Conservation (phyloP, 2,113 vertebrate genomes). For the Oryzias celebensis region DNA sequence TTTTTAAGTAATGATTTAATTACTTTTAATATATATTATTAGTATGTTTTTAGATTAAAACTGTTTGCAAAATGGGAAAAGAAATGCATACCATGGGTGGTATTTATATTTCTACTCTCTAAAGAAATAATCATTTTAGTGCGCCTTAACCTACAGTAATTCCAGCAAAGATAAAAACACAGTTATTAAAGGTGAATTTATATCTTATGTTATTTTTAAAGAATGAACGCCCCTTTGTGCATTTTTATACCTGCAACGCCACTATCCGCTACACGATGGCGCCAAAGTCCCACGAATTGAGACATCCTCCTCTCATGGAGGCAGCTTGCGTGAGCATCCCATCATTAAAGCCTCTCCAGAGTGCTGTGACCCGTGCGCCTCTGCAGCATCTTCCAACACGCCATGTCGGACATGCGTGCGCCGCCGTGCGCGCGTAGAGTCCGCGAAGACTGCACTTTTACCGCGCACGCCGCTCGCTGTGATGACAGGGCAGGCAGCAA, state of each 20-base stretch:
- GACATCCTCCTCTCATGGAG: not conserved
- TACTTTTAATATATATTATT: too few species aligned
- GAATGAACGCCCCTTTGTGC: too few species aligned
- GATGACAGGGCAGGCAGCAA: not conserved
- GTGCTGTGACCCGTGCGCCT: not conserved
- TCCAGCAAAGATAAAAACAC: too few species aligned
- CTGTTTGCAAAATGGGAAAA: too few species aligned
- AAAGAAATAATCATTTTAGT: too few species aligned
- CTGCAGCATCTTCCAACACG: not conserved
- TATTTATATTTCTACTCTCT: too few species aligned
- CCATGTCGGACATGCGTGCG: not conserved
- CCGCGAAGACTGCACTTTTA: slow-evolving; percentile 2
- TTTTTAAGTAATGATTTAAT: too few species aligned
- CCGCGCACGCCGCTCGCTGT: not conserved
- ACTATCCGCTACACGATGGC: slow-evolving; percentile 63
- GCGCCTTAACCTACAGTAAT: too few species aligned
- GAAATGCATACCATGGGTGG: too few species aligned
- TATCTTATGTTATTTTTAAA: too few species aligned
- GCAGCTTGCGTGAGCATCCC: not conserved
- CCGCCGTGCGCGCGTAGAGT: not conserved
- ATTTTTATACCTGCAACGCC: slow-evolving; percentile 42
- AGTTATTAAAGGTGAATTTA: too few species aligned
- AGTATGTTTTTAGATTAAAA: too few species aligned
- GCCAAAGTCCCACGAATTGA: slow-evolving; percentile 55
- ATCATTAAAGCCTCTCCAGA: not conserved